A percentile compares a stretch with the other conserved stretches of the same genome.
phyloP scores from a whole-genome alignment of 2,888 invertebrate species.

The Endotricha flammealis region DNA sequence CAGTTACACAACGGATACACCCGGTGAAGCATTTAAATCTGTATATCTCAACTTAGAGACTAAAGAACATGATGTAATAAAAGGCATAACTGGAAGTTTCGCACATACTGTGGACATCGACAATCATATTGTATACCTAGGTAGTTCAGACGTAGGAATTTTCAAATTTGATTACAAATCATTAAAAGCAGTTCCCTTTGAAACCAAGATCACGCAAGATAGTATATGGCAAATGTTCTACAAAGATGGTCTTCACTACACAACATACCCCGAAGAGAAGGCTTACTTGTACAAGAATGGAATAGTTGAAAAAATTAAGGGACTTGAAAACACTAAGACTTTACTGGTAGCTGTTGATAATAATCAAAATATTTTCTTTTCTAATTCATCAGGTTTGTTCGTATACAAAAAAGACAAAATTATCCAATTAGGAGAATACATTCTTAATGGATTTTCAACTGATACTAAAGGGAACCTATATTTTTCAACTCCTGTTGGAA shows the following conservation, averaged over 20 bases:
- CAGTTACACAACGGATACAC: slow-evolving; percentile 31
- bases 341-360: slow-evolving; percentile 32
- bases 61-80: slow-evolving; percentile 32
- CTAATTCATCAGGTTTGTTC: slow-evolving; percentile 38
- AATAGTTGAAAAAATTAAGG: slow-evolving; percentile 22
- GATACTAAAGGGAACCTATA: slow-evolving; percentile 33
- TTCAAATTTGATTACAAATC: slow-evolving; percentile 41
- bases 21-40: slow-evolving; percentile 29
- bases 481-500: slow-evolving; percentile 29
- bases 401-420: slow-evolving; percentile 20
- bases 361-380: slow-evolving; percentile 28
- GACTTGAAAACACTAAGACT: slow-evolving; percentile 25
- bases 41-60: slow-evolving; percentile 47
- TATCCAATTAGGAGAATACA: slow-evolving; percentile 18
- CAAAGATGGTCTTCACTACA: slow-evolving; percentile 49
- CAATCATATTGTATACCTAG: slow-evolving; percentile 44
- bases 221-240: slow-evolving; percentile 62
- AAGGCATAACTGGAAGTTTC: slow-evolving; percentile 43
- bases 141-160: slow-evolving; percentile 44
- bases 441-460: slow-evolving; percentile 27
- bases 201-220: slow-evolving; percentile 20
- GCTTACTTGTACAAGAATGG: slow-evolving; percentile 29
- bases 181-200: slow-evolving; percentile 31
- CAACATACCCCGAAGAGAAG: slow-evolving; percentile 38
- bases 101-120: slow-evolving; percentile 44